phyloP scores from a whole-genome alignment of 2,113 vertebrate genomes.

The Salvelinus sp. region DNA sequence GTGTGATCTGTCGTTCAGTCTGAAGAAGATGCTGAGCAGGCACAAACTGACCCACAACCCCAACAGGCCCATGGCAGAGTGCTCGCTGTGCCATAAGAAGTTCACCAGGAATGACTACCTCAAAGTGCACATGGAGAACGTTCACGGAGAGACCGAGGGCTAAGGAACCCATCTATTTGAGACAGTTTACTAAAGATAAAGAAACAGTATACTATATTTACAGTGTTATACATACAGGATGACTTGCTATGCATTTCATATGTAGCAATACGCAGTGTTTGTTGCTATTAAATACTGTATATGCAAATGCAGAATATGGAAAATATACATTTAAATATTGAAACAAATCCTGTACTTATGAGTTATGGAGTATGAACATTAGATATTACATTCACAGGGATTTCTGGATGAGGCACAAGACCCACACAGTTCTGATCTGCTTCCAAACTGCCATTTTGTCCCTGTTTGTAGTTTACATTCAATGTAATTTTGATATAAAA shows the following conservation, averaged over 20 bases:
- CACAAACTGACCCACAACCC: slow-evolving; percentile 98
- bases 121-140: slow-evolving; percentile 99
- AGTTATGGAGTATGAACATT: slow-evolving; percentile 20
- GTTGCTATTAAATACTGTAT: slow-evolving; percentile 27
- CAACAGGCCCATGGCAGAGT: slow-evolving; percentile 96
- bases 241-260: slow-evolving; percentile 32
- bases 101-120: slow-evolving; percentile 99
- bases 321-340: slow-evolving; percentile 18
- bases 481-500: background rate
- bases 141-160: slow-evolving; percentile 91
- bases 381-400: slow-evolving; percentile 14
- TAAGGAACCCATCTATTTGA: slow-evolving; percentile 43
- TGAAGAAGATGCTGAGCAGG: slow-evolving; percentile 99
- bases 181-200: background rate
- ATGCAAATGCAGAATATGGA: slow-evolving; percentile 3
- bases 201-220: too few species aligned
- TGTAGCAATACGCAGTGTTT: slow-evolving; percentile 37
- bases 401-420: slow-evolving; percentile 17
- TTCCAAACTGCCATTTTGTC: slow-evolving; percentile 23
- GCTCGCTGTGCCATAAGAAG: slow-evolving; percentile 98
- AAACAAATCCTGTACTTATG: slow-evolving; percentile 33
- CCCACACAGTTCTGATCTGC: slow-evolving; percentile 30
- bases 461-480: slow-evolving; percentile 17
- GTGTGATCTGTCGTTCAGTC: slow-evolving; percentile 96
- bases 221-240: slow-evolving; percentile 18